Evolutionary conservation across 2,888 invertebrate species (phyloP).

Genomic region (Sesia apiformis): DNA sequence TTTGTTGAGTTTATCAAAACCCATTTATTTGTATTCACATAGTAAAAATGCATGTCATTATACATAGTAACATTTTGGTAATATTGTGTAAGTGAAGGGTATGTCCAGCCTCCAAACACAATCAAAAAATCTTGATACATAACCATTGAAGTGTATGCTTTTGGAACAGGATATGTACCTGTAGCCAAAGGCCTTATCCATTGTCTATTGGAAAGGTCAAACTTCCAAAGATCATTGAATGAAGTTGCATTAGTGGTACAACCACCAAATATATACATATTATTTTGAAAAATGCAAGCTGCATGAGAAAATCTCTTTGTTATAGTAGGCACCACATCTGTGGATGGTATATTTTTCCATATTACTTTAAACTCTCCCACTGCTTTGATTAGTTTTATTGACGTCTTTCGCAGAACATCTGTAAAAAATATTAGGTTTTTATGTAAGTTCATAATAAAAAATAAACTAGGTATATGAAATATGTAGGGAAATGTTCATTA

Average conservation of each 20-base stretch:
- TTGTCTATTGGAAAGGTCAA: conserved; percentile 88
- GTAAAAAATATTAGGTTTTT: conserved; percentile 20
- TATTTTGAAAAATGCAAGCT: conserved; percentile 86
- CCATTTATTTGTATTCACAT: conserved; percentile 88
- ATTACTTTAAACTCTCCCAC: conserved; percentile 83
- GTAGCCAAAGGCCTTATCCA: conserved; percentile 90
- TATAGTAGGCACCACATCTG: conserved; percentile 81
- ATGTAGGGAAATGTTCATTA: too few species aligned
- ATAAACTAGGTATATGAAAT: too few species aligned
- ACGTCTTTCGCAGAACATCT: conserved; percentile 87
- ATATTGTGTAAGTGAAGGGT: conserved; percentile 89
- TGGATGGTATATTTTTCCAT: conserved; percentile 79
- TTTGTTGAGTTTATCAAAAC: conserved; percentile 76
- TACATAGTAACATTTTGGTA: conserved; percentile 91
- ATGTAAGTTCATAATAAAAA: not conserved
- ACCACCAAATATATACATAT: conserved; percentile 97
- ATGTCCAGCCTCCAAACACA: conserved; percentile 97
- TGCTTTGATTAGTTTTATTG: conserved; percentile 83
- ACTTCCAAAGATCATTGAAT: conserved; percentile 96
- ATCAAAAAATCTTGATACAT: conserved; percentile 87
- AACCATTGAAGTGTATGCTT: conserved; percentile 96
- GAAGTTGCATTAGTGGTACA: conserved; percentile 95
- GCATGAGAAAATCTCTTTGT: conserved; percentile 95
- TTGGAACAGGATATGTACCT: conserved; percentile 94
- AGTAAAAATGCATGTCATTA: conserved; percentile 93